Evolutionary conservation across 2,797 vertebrate genomes (phyloP), one percentile per base, ranked within the genome.

Genomic region (Sebastes oblongus): DNA sequence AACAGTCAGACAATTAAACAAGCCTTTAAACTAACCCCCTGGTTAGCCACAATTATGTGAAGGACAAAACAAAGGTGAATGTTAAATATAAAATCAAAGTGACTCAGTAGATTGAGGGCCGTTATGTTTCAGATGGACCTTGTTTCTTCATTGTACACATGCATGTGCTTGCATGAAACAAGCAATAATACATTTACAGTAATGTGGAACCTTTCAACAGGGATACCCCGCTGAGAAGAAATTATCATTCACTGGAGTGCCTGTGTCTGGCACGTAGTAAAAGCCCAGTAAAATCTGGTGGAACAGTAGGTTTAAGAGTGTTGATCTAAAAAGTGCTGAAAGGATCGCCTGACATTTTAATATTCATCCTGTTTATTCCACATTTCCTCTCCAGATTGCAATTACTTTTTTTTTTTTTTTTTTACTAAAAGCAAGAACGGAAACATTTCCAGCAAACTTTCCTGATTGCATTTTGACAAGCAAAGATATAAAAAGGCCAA

Each of bases 151-250:
- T 50, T 34, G 12, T 27, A 29, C 62, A 70, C 60, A 24, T 12
- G 14, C 22, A 32, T 22, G 14, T 60, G 39, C 74, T 52, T 77
- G 54, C 1, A 79, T 66, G 72, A 78, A 83, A 69, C 52, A 62
- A 55, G 22, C 58, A 25, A 58, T 73, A 73, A 74, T 50, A 36
- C 46, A 78, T 80, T 78, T 20, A 54, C 25, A 66, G 77, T 86
- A 3, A 89, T 82, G 77, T 73, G 77, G 50, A 88, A 78, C 81
- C 81, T 88, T 87, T 90, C 52, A 87, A 66, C 73, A 72, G 10
- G 22, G 74, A 80, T 7, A 36, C 81, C 83, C 83, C 9, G 72
- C 90, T 86, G 58, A 32, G 89, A 79, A 50, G 50, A 75, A 75
- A 81, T 84, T 60, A 74, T 67, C 42, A 72, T 78, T 60, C 39